Conservation (phyloP, 2,888 invertebrate genomes). For the Adineta ricciae region DNA sequence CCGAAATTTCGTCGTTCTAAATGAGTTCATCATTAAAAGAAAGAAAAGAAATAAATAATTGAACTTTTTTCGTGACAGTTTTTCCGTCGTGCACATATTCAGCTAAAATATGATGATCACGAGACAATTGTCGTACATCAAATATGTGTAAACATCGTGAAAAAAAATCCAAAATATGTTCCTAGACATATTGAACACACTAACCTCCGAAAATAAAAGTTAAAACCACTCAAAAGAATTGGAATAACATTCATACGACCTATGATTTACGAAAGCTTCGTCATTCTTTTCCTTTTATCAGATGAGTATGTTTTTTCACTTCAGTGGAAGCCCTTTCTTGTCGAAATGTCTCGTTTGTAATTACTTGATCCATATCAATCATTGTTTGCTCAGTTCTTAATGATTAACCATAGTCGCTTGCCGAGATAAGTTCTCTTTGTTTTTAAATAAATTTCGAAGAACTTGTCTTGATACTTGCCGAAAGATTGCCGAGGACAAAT, state of each 20-base stretch:
- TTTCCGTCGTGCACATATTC: conserved; percentile 33
- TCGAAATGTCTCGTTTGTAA: conserved; percentile 51
- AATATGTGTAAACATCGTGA: conserved; percentile 75
- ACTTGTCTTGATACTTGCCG: not conserved
- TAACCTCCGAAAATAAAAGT: conserved; percentile 95
- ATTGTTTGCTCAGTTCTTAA: conserved; percentile 67
- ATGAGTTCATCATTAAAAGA: not conserved
- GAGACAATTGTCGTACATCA: conserved; percentile 49
- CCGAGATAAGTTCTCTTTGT: not conserved
- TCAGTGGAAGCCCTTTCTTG: conserved; percentile 32
- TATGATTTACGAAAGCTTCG: conserved; percentile 62
- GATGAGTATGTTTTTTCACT: conserved; percentile 4
- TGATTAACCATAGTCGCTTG: not conserved
- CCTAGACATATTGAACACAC: conserved; percentile 82
- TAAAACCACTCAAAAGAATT: conserved; percentile 91
- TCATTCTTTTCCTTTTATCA: not conserved
- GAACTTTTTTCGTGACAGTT: conserved; percentile 32
- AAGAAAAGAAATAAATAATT: not conserved
- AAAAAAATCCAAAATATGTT: conserved; percentile 84
- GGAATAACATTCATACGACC: conserved; percentile 97
- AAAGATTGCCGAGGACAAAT: not conserved
- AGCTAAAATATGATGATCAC: conserved; percentile 28
- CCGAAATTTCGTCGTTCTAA: conserved; percentile 1
- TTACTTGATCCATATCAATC: conserved; percentile 93
- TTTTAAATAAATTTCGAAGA: not conserved